These are phyloP conservation scores for Amiota communis DNA, from an alignment of 2,888 invertebrate genomes.

Conservation along the genomic window DNA sequence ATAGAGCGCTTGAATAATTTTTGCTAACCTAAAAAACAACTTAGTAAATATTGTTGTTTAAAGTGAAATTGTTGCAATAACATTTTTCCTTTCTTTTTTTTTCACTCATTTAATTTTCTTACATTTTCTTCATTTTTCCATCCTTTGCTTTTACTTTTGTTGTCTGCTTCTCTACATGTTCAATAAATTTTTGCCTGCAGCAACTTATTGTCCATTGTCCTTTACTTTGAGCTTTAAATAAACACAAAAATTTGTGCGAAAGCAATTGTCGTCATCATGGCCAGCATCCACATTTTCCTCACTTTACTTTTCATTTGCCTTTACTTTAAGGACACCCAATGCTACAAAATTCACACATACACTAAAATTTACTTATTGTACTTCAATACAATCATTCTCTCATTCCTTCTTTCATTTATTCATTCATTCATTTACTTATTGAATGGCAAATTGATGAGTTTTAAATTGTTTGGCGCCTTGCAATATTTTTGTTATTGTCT, in stretches of 20 bases:
- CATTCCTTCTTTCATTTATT: neutral
- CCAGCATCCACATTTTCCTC: neutral
- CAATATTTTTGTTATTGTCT: neutral
- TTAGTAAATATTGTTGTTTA: no score
- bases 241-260: neutral
- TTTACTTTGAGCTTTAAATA: no score
- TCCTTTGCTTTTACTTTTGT: no score
- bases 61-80: no score
- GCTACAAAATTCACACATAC: neutral
- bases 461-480: conserved; percentile 52
- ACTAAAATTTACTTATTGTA: neutral
- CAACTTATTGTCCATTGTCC: no score
- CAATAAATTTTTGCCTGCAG: no score
- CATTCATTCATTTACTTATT: conserved; percentile 16
- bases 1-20: no score
- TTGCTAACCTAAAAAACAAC: no score
- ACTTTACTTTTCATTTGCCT: conserved; percentile 5
- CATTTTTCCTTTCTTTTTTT: no score
- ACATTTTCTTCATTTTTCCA: no score
- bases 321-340: neutral
- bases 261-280: neutral
- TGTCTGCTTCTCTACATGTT: no score
- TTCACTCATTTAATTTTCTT: no score
- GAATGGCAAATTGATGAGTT: conserved; percentile 57
- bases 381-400: neutral